Evolutionary conservation across 2,888 invertebrate species (phyloP).

Genomic region (Melikaiella ostensackeni): DNA sequence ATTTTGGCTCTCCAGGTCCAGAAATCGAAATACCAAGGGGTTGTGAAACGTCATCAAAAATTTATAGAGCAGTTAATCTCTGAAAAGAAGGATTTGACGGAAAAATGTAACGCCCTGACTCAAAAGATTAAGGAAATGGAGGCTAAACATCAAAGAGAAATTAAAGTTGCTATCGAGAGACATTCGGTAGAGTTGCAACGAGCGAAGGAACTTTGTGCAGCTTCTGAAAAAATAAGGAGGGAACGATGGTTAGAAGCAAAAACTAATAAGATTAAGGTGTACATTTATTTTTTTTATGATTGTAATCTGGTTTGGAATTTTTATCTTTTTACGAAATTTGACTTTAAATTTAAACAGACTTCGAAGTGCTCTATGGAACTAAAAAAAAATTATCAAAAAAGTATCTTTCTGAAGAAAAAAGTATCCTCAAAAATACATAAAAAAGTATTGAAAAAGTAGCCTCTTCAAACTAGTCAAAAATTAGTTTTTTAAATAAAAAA

Average conservation of each 20-base stretch:
- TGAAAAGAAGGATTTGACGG: conserved; percentile 88
- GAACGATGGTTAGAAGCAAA: conserved; percentile 91
- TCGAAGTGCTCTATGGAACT: background rate
- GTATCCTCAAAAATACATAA: too few relatives aligned
- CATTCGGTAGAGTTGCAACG: conserved; percentile 87
- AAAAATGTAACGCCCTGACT: conserved; percentile 85
- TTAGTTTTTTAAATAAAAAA: too few relatives aligned
- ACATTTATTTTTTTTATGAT: conserved; percentile 17
- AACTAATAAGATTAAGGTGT: conserved; percentile 90
- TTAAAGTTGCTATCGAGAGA: conserved; percentile 86
- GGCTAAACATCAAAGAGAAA: conserved; percentile 82
- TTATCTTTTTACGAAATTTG: background rate
- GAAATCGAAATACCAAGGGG: conserved; percentile 85
- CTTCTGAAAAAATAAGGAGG: conserved; percentile 86
- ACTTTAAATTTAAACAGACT: background rate
- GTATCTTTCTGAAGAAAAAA: too few relatives aligned
- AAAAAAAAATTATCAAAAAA: too few relatives aligned
- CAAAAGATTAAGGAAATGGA: conserved; percentile 83
- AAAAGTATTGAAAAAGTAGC: too few relatives aligned
- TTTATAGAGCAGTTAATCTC: conserved; percentile 89
- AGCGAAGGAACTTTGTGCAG: conserved; percentile 86
- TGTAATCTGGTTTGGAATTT: background rate
- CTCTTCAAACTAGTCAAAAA: too few relatives aligned
- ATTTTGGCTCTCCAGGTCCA: conserved; percentile 79
- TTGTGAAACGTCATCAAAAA: conserved; percentile 88